Evolutionary conservation across 2,113 vertebrate genomes (phyloP).

Genomic region (Camelus bactrianus): DNA sequence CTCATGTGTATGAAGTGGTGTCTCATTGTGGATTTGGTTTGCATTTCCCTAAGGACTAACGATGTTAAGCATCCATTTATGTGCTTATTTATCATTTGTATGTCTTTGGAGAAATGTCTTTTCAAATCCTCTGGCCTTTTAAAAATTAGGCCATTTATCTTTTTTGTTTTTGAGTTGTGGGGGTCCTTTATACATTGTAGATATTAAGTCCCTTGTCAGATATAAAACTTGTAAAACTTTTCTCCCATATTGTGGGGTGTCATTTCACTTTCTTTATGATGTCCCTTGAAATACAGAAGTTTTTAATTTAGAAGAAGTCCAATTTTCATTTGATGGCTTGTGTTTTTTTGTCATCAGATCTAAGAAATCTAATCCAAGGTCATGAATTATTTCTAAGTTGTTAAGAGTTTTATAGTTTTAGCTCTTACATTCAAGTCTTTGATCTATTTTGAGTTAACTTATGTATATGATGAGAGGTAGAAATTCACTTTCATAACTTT

Average conservation of each 20-base stretch:
- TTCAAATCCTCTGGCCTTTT: conserved; percentile 25
- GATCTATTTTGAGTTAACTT: not conserved
- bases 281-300: not conserved
- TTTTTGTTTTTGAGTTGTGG: not conserved
- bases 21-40: not conserved
- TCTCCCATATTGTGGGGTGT: not conserved
- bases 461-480: not conserved
- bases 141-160: not conserved
- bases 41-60: not conserved
- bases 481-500: not conserved
- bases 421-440: not conserved
- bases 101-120: conserved; percentile 24
- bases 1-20: not conserved
- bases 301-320: not conserved
- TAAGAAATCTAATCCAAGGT: conserved; percentile 47
- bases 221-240: conserved; percentile 18
- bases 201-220: not conserved
- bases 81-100: not conserved
- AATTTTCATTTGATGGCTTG: conserved; percentile 16
- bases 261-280: not conserved
- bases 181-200: not conserved
- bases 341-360: not conserved
- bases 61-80: not conserved
- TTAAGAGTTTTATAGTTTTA: conserved; percentile 46
- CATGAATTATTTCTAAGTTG: conserved; percentile 29